phyloP scores from a whole-genome alignment of 2,888 invertebrate genomes.

The Sinopyrophorus schimmeli region DNA sequence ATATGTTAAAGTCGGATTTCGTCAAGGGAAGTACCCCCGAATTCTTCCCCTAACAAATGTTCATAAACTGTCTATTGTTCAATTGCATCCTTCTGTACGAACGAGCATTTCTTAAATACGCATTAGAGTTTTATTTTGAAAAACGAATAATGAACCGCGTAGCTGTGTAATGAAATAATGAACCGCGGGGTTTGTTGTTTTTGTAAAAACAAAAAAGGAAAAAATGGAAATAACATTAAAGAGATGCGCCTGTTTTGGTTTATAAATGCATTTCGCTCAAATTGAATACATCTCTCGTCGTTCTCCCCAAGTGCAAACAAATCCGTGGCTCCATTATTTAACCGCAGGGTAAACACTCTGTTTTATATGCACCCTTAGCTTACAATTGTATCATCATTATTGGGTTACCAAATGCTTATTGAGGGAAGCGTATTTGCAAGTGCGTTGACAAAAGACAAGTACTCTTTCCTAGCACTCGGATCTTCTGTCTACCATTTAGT shows the following conservation, averaged over 20 bases:
- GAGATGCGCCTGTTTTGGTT: too few species aligned
- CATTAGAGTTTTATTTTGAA: too few species aligned
- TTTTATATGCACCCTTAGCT: constrained; percentile 39
- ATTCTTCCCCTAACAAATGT: constrained; percentile 34
- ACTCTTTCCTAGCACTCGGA: too few species aligned
- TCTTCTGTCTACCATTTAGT: too few species aligned
- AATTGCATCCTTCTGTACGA: constrained; percentile 34
- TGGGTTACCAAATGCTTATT: constrained; percentile 34
- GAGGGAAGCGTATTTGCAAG: constrained; percentile 28
- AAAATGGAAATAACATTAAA: too few species aligned
- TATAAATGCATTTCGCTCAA: too few species aligned
- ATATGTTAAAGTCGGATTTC: constrained; percentile 17
- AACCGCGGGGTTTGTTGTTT: too few species aligned
- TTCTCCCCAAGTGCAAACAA: too few species aligned
- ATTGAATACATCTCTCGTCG: constrained; percentile 10
- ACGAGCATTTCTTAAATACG: too few species aligned
- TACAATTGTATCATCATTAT: constrained; percentile 40
- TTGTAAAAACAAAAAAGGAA: too few species aligned
- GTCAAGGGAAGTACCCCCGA: constrained; percentile 19
- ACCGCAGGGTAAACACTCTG: constrained; percentile 27
- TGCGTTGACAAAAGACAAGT: constrained; percentile 20
- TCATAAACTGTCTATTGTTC: constrained; percentile 47
- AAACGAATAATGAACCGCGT: too few species aligned
- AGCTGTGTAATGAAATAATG: too few species aligned
- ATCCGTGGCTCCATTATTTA: constrained; percentile 20